Base-by-base conservation (phyloP, 2,888 invertebrate species). In the Andrena fulva region DNA sequence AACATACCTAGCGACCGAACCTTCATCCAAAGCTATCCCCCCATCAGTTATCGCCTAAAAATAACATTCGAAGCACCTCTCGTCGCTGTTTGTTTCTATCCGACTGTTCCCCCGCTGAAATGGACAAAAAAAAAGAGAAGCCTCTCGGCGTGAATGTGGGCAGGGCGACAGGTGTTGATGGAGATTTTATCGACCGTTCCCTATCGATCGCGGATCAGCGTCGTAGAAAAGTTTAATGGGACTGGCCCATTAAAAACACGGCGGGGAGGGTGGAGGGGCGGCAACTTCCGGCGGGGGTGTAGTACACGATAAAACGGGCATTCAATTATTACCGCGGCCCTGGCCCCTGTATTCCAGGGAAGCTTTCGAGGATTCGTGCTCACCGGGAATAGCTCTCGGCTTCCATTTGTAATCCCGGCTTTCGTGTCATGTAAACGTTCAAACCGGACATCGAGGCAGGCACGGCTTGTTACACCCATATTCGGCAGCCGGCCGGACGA, bases 391-490 rank as follows among this genome's bases (percentile, higher is more conserved):
- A 75, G 75, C 78, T 77, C 64, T 62, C 48, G 72, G 77, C 54
- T 75, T 70, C 80, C 79, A 87, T 87, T 87, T 83, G 86, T 76
- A 84, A 87, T 86, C 86, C 81, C 75, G 69, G 81, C 84, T 81
- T 86, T 84, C 87, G 87, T 85, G 87, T 87, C 87, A 62, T 82
- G 84, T 87, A 87, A 87, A 87, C 87, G 85, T 87, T 85, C 71
- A 77, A 81, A 72, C 87, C 56, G 79, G 85, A 85, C 87, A 81
- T 85, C 83, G 86, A 77, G 85, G 73, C 86, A 85, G 85, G 87
- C 80, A 86, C 86, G 68, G 81, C 72, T 85, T 87, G 90, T 86
- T 87, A 84, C 85, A 82, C 80, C 71, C 77, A 70, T 80, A 70
- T 82, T 77, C 48, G 68, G 77, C 77, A 74, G 67, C 63, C 73